These are phyloP conservation scores for Pseudoatta argentina DNA, from an alignment of 1,140 invertebrate species.

Conservation along the genomic window DNA sequence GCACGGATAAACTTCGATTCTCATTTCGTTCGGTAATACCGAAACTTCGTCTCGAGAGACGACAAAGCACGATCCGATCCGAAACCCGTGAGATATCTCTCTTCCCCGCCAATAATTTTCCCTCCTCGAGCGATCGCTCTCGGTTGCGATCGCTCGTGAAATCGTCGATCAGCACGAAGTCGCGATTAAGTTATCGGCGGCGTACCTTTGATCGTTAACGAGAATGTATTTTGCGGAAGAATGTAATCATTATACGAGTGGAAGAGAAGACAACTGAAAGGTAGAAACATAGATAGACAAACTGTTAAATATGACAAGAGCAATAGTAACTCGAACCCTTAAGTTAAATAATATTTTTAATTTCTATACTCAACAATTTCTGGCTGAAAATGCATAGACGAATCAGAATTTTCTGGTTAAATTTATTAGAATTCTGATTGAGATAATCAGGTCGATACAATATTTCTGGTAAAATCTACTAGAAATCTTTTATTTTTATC, in stretches of 20 bases:
- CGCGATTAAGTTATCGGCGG: conserved; percentile 37
- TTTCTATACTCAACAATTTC: no score
- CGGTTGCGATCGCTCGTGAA: conserved; percentile 3
- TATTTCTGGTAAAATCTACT: no score
- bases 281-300: no score
- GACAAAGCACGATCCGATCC: background rate
- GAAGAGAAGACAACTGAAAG: background rate
- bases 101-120: background rate
- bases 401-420: no score
- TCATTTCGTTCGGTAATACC: background rate
- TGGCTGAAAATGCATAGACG: no score
- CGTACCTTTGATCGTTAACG: conserved; percentile 6
- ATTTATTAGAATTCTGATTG: no score
- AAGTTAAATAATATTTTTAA: no score
- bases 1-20: background rate
- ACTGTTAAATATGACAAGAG: no score
- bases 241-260: conserved; percentile 8
- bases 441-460: no score
- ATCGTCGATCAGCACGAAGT: conserved; percentile 1
- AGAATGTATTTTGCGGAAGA: background rate
- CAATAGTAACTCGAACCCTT: no score
- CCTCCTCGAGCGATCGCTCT: background rate
- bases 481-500: no score
- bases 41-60: background rate
- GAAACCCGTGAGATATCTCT: background rate